Base-by-base conservation (phyloP, 2,888 invertebrate genomes). In the Coenonympha glycerion region DNA sequence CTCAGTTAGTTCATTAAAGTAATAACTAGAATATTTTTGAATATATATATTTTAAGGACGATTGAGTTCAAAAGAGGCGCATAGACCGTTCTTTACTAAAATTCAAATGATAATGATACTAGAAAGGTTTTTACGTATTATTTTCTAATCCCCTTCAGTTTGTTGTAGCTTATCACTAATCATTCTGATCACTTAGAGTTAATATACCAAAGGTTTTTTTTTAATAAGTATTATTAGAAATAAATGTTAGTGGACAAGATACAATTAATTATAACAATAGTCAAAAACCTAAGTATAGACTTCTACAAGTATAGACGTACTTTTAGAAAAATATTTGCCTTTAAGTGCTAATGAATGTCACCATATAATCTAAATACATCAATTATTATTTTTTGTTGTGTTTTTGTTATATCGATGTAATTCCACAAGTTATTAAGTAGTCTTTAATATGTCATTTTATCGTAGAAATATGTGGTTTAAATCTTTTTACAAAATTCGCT, bases 401-500 rank as follows among this genome's bases (percentile, higher is more conserved):
- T 33, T 33, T 37, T 21, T 52, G 47, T 24, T 47, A 39, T 22
- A 52, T 45, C 19, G 51, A 53, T 58, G 47, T 44, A 33, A 40
- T 49, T 56, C 61, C 47, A 39, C 65, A 60, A 56, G 61, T 56
- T 64, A 60, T 58, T 63, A 64, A n/a, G n/a, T 61, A 62, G 63
- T 65, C 61, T 63, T 65, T 61, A 55, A 58, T 64, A 60, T 60
- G 62, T 52, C 52, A 57, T 55, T 28, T 42, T 16, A 63, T 65
- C 58, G 60, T 57, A 57, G 60, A 61, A 61, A 59, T 65, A 68
- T 64, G 60, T 59, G 63, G 65, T 65, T 71, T 65, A 66, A 56
- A 61, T 53, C 52, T 57, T 62, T 66, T 64, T 69, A 66, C 53
- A 69, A 81, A 84, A 84, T 82, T 84, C 83, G 83, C 79, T 82